phyloP scores from a whole-genome alignment of 1,140 invertebrate species.

The Drosophila pandora region DNA sequence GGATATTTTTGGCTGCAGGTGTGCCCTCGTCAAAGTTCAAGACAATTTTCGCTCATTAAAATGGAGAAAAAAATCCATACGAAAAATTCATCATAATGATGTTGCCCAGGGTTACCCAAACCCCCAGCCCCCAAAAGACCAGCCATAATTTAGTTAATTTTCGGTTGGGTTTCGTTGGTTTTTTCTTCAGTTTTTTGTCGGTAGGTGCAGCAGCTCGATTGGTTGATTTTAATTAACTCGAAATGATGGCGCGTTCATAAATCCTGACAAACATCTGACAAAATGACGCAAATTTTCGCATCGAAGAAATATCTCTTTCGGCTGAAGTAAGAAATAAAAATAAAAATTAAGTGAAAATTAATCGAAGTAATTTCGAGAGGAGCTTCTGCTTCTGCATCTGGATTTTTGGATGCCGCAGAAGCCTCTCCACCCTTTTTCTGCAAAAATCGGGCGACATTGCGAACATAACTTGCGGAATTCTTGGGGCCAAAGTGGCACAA shows the following conservation, averaged over 20 bases:
- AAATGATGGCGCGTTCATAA: slow-evolving; percentile 68
- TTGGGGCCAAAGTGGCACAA: slow-evolving; percentile 76
- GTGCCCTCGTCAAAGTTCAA: slow-evolving; percentile 61
- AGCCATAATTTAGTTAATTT: slow-evolving; percentile 75
- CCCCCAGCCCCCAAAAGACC: background rate
- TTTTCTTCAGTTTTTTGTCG: slow-evolving; percentile 1
- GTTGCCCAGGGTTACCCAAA: slow-evolving; percentile 63
- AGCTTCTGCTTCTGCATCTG: slow-evolving; percentile 12
- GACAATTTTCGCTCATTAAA: slow-evolving; percentile 76
- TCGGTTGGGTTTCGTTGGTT: slow-evolving; percentile 27
- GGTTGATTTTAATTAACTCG: slow-evolving; percentile 68
- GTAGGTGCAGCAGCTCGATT: slow-evolving; percentile 1
- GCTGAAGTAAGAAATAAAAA: slow-evolving; percentile 76
- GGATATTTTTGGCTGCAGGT: slow-evolving; percentile 32
- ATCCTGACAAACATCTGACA: slow-evolving; percentile 66
- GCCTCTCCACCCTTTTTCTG: background rate
- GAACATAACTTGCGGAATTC: slow-evolving; percentile 73
- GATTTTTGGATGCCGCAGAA: background rate
- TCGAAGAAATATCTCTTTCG: slow-evolving; percentile 58
- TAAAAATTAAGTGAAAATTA: slow-evolving; percentile 82
- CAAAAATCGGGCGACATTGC: slow-evolving; percentile 62
- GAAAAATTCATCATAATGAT: slow-evolving; percentile 61
- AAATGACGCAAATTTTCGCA: slow-evolving; percentile 73
- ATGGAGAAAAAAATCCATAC: slow-evolving; percentile 49
- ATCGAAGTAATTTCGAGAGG: slow-evolving; percentile 72